Evolutionary conservation across 2,113 vertebrate genomes (phyloP).

Genomic region (Nothoprocta pentlandii): DNA sequence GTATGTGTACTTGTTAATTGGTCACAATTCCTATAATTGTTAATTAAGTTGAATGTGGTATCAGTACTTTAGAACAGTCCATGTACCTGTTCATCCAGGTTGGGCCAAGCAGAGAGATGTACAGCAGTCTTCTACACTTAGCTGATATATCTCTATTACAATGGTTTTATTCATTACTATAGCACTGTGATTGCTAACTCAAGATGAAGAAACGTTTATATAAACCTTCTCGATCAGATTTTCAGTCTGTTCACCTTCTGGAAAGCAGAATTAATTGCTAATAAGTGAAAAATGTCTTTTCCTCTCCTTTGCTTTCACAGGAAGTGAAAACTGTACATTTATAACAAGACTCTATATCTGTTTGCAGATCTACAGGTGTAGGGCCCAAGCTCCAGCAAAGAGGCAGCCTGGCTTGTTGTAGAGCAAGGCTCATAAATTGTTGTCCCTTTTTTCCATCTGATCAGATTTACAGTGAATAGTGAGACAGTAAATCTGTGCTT

Average conservation of each 20-base stretch:
- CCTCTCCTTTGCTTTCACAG: not conserved
- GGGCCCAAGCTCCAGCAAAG: not conserved
- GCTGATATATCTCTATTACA: not conserved
- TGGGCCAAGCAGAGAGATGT: not conserved
- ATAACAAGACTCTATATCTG: accelerated
- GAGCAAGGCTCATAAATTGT: not conserved
- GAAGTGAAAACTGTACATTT: not conserved
- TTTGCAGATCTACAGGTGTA: not conserved
- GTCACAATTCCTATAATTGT: not conserved
- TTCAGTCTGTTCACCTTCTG: not conserved
- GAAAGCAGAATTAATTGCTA: not conserved
- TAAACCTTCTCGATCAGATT: not conserved
- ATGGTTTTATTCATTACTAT: not conserved
- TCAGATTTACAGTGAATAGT: not conserved
- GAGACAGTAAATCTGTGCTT: not conserved
- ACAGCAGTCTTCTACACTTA: not conserved
- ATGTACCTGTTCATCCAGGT: not conserved
- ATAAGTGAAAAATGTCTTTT: not conserved
- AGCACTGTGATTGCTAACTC: not conserved
- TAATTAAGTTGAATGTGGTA: not conserved
- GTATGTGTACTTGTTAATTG: not conserved
- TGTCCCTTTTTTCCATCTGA: not conserved
- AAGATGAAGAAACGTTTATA: not conserved
- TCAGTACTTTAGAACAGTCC: not conserved
- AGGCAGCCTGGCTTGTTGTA: not conserved